A percentile compares a stretch with the other conserved stretches of the same genome.
phyloP scores from a whole-genome alignment of 1,140 invertebrate species.

The Drosophila subobscura region DNA sequence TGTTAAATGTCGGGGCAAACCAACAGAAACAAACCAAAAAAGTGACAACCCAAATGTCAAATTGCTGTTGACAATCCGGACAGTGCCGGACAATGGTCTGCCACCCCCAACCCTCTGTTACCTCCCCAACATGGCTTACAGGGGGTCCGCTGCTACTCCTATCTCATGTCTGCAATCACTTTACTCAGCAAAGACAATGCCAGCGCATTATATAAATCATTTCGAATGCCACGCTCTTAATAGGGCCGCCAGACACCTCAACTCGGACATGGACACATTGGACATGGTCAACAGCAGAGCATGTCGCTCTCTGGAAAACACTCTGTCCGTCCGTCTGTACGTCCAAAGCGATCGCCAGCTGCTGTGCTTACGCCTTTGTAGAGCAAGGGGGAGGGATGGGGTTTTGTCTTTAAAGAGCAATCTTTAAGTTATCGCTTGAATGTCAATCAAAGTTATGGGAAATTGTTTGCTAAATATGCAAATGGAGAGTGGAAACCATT shows the following conservation, averaged over 20 bases:
- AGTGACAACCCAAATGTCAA: slow-evolving; percentile 76
- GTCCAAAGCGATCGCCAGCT: slow-evolving; percentile 39
- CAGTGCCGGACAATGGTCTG: slow-evolving; percentile 55
- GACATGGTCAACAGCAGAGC: slow-evolving; percentile 64
- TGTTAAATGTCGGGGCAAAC: slow-evolving; percentile 64
- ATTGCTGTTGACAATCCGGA: slow-evolving; percentile 63
- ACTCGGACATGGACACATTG: slow-evolving; percentile 54
- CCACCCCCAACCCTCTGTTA: background rate
- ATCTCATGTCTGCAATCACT: slow-evolving; percentile 62
- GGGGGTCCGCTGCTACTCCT: slow-evolving; percentile 24
- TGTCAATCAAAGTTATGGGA: slow-evolving; percentile 50
- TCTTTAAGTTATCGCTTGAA: slow-evolving; percentile 31
- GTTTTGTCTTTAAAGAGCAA: background rate
- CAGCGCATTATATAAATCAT: slow-evolving; percentile 77
- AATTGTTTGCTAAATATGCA: slow-evolving; percentile 22
- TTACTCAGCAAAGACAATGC: slow-evolving; percentile 50
- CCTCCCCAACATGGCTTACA: slow-evolving; percentile 37
- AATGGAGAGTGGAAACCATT: background rate
- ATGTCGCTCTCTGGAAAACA: slow-evolving; percentile 24
- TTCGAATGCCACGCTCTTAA: slow-evolving; percentile 73
- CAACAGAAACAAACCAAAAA: slow-evolving; percentile 49
- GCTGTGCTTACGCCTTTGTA: slow-evolving; percentile 56
- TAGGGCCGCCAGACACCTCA: slow-evolving; percentile 74
- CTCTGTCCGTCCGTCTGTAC: slow-evolving; percentile 13
- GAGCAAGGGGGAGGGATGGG: too few species aligned